A percentile compares a stretch with the other conserved stretches of the same genome.
Evolutionary conservation across 2,888 invertebrate species (phyloP).

Genomic region (Spisula solida): DNA sequence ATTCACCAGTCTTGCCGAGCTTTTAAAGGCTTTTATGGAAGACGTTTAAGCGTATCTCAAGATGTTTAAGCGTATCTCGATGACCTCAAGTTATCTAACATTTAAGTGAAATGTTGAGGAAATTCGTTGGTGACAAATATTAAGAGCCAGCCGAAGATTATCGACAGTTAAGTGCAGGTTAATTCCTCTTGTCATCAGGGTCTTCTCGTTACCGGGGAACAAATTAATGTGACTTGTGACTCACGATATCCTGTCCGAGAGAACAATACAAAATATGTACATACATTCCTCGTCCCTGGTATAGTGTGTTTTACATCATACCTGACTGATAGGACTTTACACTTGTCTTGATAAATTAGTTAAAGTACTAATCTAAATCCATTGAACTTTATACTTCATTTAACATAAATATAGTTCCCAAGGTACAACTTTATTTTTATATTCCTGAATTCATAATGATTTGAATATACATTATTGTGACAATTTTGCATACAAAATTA

Average conservation of each 20-base stretch:
- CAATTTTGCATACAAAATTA: no score
- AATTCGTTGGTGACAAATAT: slow-evolving; percentile 31
- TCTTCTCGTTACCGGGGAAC: slow-evolving; percentile 51
- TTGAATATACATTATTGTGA: no score
- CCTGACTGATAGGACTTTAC: slow-evolving; percentile 18
- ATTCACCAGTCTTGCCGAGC: neutral
- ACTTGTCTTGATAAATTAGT: neutral
- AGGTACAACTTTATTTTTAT: no score
- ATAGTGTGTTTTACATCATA: neutral
- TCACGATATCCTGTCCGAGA: neutral
- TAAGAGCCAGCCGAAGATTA: slow-evolving; percentile 52
- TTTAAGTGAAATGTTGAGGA: slow-evolving; percentile 23
- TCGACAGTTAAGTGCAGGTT: slow-evolving; percentile 67
- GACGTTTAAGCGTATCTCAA: no score
- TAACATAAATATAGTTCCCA: no score
- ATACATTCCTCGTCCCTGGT: neutral
- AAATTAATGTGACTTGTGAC: slow-evolving; percentile 32
- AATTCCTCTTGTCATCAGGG: slow-evolving; percentile 62
- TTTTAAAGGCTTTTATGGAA: slow-evolving; percentile 8
- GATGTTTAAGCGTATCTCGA: slow-evolving; percentile 18
- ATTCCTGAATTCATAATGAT: no score
- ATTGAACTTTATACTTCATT: neutral
- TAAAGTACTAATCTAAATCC: neutral
- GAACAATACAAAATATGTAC: slow-evolving; percentile 14
- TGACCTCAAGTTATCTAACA: slow-evolving; percentile 29